Conservation (phyloP, 2,888 invertebrate genomes). For the Ophraella communa region DNA sequence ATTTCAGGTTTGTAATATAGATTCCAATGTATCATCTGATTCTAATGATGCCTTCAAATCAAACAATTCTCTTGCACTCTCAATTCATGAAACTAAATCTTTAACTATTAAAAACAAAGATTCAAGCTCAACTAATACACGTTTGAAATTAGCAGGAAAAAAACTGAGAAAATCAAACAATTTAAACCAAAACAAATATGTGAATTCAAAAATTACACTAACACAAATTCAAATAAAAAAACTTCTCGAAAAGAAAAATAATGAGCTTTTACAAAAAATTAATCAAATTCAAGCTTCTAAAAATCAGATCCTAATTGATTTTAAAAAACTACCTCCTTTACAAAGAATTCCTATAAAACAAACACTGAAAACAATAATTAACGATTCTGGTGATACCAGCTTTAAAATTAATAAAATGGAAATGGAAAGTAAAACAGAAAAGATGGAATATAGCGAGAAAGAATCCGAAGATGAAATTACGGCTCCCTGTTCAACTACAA, state of each 20-base stretch:
- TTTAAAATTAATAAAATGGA: too few species aligned
- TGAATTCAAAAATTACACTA: too few species aligned
- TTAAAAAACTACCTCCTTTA: too few species aligned
- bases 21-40: constrained; percentile 45
- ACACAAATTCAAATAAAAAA: constrained; percentile 69
- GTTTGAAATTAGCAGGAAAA: constrained; percentile 23
- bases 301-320: too few species aligned
- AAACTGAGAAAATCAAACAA: constrained; percentile 42
- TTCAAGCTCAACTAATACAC: constrained; percentile 16
- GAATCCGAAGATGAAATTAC: too few species aligned
- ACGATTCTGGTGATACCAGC: too few species aligned
- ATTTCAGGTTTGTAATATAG: constrained; percentile 55
- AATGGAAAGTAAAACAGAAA: too few species aligned
- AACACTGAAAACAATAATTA: too few species aligned
- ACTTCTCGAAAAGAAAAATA: constrained; percentile 68
- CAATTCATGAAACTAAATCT: constrained; percentile 48
- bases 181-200: too few species aligned
- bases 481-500: too few species aligned
- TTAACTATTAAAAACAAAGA: constrained; percentile 46
- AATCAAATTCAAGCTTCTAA: constrained; percentile 58
- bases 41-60: constrained; percentile 43
- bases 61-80: constrained; percentile 36
- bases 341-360: too few species aligned
- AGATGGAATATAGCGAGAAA: too few species aligned
- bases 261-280: constrained; percentile 67